Evolutionary conservation across 2,113 vertebrate genomes (phyloP).

Genomic region (Cyanocitta stelleri): DNA sequence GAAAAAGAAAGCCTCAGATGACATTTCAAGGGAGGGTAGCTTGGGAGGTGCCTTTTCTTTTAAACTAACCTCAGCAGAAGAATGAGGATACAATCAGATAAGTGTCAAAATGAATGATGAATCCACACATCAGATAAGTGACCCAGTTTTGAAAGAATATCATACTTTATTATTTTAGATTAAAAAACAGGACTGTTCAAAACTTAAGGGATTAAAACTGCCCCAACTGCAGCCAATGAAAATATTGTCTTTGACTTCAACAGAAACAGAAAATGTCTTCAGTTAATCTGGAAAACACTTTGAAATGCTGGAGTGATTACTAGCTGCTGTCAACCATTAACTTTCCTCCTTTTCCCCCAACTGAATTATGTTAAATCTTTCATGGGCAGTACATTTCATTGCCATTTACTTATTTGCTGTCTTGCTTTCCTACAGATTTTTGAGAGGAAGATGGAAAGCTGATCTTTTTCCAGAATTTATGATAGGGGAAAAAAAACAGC

Average conservation of each 20-base stretch:
- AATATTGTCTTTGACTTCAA: conserved; percentile 3
- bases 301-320: background rate
- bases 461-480: background rate
- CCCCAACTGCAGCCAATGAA: background rate
- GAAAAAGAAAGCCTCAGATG: background rate
- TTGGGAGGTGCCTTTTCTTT: conserved; percentile 10
- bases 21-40: background rate
- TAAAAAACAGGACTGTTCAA: background rate
- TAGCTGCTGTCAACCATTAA: background rate
- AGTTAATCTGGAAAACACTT: background rate
- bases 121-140: background rate
- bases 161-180: background rate
- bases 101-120: background rate
- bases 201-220: background rate
- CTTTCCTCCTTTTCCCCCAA: background rate
- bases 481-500: accelerated
- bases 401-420: background rate
- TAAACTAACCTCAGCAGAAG: background rate
- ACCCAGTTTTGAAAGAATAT: background rate
- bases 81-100: background rate
- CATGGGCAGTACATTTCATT: background rate
- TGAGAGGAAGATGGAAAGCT: background rate
- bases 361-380: background rate
- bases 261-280: background rate
- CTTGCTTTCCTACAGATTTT: background rate